A percentile compares a stretch with the other conserved stretches of the same genome.
Conservation (phyloP, 2,888 invertebrate species). For the Arctia plantaginis region DNA sequence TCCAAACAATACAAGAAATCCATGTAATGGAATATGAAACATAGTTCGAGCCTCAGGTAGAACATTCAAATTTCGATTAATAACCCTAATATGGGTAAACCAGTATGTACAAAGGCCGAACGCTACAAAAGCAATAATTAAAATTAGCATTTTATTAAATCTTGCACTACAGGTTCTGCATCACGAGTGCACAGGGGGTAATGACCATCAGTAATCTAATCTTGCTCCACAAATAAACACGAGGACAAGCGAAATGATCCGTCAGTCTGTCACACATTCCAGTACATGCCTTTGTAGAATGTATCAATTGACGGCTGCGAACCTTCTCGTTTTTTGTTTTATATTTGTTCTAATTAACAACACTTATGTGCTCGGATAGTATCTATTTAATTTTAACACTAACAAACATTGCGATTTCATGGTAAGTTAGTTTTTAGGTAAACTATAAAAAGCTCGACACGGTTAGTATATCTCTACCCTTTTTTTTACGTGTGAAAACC, state of each 20-base stretch:
- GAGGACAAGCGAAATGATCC: slow-evolving; percentile 57
- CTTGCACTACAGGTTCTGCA: slow-evolving; percentile 68
- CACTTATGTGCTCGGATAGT: neutral
- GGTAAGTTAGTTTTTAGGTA: neutral
- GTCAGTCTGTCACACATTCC: slow-evolving; percentile 48
- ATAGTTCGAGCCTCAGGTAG: slow-evolving; percentile 1
- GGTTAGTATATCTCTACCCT: neutral
- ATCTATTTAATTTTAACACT: neutral
- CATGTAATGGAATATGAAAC: neutral
- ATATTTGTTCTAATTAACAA: neutral
- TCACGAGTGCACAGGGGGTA: slow-evolving; percentile 69
- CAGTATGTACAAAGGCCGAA: slow-evolving; percentile 12
- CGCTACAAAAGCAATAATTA: slow-evolving; percentile 39
- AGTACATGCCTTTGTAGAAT: slow-evolving; percentile 35
- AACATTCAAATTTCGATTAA: neutral
- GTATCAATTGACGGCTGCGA: slow-evolving; percentile 36
- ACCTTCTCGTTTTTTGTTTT: slow-evolving; percentile 39
- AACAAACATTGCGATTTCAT: neutral
- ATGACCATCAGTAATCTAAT: slow-evolving; percentile 82
- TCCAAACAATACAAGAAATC: neutral
- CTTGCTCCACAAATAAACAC: slow-evolving; percentile 63
- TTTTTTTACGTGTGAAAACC: neutral
- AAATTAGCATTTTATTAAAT: slow-evolving; percentile 61
- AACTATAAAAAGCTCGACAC: slow-evolving; percentile 1
- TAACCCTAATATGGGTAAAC: slow-evolving; percentile 5